A percentile compares a stretch with the other conserved stretches of the same genome.
phyloP scores from a whole-genome alignment of 2,888 invertebrate genomes.

The Antheraea assamensis region DNA sequence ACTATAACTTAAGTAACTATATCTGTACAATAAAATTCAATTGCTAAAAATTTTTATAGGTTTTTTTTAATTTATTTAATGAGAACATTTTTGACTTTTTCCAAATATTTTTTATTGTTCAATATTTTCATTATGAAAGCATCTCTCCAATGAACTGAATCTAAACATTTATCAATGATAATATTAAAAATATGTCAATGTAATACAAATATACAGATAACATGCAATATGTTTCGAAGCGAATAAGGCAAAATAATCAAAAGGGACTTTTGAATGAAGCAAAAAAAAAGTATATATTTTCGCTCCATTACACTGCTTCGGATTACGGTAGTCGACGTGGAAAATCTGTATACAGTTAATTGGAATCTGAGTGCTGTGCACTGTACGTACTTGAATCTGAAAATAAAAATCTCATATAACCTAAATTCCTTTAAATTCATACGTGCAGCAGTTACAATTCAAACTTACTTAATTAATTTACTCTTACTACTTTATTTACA shows the following conservation, averaged over 20 bases:
- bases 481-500: background rate
- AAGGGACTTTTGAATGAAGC: background rate
- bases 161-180: background rate
- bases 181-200: background rate
- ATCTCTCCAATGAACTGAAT: background rate
- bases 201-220: background rate
- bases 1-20: too few species aligned
- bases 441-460: background rate
- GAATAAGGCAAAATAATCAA: background rate
- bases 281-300: constrained; percentile 44
- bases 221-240: background rate
- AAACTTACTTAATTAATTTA: background rate
- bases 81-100: too few species aligned
- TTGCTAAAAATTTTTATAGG: too few species aligned
- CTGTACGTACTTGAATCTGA: background rate
- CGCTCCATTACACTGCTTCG: constrained; percentile 51
- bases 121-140: background rate
- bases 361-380: constrained; percentile 56
- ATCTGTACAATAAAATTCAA: too few species aligned
- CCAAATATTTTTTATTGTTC: background rate
- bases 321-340: constrained; percentile 51
- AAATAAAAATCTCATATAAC: background rate
- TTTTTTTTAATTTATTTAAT: too few species aligned
- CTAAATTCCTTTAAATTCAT: background rate
- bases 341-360: constrained; percentile 69